These are phyloP conservation scores for Ursus arctos DNA, from an alignment of 2,113 vertebrate species.

Conservation along the genomic window DNA sequence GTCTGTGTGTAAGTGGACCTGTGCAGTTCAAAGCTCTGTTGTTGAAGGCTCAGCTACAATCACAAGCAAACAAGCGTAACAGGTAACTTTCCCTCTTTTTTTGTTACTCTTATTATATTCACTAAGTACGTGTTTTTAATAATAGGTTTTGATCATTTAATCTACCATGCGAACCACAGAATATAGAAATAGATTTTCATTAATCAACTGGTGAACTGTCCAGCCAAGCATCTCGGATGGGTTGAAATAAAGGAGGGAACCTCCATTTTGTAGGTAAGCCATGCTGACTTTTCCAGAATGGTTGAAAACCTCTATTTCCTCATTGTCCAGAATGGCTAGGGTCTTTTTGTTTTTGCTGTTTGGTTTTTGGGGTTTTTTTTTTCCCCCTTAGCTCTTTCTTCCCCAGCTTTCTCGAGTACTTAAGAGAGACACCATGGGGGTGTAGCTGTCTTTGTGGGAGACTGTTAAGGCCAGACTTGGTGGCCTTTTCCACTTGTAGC, in stretches of 20 bases:
- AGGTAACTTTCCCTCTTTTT: neutral
- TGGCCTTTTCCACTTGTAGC: conserved; percentile 23
- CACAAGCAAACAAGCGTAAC: neutral
- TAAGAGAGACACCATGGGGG: neutral
- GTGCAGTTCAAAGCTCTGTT: neutral
- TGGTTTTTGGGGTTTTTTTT: too few relatives aligned
- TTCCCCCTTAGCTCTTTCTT: neutral
- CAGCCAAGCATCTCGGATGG: neutral
- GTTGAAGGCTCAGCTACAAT: neutral
- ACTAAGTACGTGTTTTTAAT: neutral
- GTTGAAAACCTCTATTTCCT: conserved; percentile 2
- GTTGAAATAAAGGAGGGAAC: neutral
- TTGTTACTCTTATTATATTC: neutral
- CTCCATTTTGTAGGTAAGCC: neutral
- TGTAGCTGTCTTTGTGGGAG: conserved; percentile 32
- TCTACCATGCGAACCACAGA: neutral
- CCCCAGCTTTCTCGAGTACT: neutral
- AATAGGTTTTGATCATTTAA: neutral
- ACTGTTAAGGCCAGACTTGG: neutral
- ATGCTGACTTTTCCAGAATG: neutral
- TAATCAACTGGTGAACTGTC: neutral
- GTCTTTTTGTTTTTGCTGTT: neutral
- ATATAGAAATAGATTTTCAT: conserved; percentile 28
- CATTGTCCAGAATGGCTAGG: neutral
- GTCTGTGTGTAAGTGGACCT: neutral